Conservation (phyloP, 1,140 invertebrate genomes). For the Drosophila sp. region DNA sequence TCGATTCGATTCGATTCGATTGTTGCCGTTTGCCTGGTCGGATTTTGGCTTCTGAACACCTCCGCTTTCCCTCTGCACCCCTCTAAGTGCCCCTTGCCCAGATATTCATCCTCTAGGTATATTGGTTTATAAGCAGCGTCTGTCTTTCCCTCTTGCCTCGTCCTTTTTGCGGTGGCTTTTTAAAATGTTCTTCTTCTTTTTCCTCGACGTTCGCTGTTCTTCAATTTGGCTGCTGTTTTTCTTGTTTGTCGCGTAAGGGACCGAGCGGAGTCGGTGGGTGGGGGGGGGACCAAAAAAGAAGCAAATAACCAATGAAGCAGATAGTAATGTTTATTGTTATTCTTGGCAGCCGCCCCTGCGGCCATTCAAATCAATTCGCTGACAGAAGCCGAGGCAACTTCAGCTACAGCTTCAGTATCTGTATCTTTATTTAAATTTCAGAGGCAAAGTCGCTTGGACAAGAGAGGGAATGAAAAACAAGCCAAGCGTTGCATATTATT, state of each 20-base stretch:
- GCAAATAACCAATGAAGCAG: conserved; percentile 82
- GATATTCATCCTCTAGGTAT: conserved; percentile 33
- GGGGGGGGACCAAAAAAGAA: conserved; percentile 31
- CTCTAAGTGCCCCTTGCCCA: neutral
- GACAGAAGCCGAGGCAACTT: conserved; percentile 35
- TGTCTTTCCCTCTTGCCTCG: conserved; percentile 38
- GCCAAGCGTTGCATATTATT: conserved; percentile 62
- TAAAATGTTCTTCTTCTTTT: conserved; percentile 38
- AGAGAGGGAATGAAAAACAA: conserved; percentile 32
- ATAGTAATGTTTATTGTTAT: conserved; percentile 84
- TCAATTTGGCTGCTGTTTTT: conserved; percentile 70
- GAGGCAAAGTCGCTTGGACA: conserved; percentile 21
- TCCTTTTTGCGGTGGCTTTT: conserved; percentile 34
- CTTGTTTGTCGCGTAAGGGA: conserved; percentile 56
- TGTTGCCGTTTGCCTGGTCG: conserved; percentile 29
- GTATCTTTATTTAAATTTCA: conserved; percentile 61
- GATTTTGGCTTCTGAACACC: conserved; percentile 35
- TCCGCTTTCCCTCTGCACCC: neutral
- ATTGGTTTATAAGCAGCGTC: conserved; percentile 78
- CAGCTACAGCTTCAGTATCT: too few species aligned
- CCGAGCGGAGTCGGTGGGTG: neutral
- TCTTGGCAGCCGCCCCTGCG: conserved; percentile 46
- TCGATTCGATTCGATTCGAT: conserved; percentile 36
- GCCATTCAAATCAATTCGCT: conserved; percentile 78
- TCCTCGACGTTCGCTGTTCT: conserved; percentile 34